A percentile compares a stretch with the other conserved stretches of the same genome.
These are phyloP conservation scores for Pangasius krempfi DNA, from an alignment of 2,797 vertebrate species.

Conservation along the genomic window DNA sequence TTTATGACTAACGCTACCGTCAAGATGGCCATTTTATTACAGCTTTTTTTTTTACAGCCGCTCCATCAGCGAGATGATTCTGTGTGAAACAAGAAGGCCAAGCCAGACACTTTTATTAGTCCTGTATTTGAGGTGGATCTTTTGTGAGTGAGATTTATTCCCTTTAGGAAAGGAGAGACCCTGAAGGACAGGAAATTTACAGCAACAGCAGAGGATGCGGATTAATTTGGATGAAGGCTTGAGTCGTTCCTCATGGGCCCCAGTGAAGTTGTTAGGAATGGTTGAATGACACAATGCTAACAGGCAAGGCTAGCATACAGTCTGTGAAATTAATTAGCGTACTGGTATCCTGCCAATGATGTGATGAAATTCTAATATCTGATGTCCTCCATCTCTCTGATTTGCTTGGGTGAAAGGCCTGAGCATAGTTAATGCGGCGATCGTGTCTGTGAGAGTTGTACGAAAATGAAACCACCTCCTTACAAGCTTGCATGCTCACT, in stretches of 20 bases:
- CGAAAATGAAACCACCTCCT: not conserved
- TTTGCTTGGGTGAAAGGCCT: not conserved
- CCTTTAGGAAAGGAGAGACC: constrained; percentile 26
- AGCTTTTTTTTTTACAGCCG: constrained; percentile 40
- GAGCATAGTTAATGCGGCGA: not conserved
- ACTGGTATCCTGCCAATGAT: not conserved
- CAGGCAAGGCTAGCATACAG: not conserved
- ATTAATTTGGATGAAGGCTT: not conserved
- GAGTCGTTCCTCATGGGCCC: not conserved
- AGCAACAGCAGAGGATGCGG: constrained; percentile 1
- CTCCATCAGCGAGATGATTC: constrained; percentile 28
- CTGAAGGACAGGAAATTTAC: constrained; percentile 39
- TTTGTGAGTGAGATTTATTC: constrained; percentile 47
- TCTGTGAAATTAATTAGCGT: not conserved
- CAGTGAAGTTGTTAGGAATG: not conserved
- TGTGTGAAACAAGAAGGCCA: constrained; percentile 33
- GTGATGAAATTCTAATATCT: not conserved
- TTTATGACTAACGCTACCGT: constrained; percentile 29
- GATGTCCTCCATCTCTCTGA: not conserved
- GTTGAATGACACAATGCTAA: not conserved
- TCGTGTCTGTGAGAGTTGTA: not conserved
- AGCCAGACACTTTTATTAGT: constrained; percentile 47
- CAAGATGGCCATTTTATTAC: constrained; percentile 28
- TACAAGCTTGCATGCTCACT: not conserved
- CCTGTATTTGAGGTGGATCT: constrained; percentile 48